Percentiles rank a stretch among this genome's conserved stretches.
Evolutionary conservation across 2,888 invertebrate species (phyloP).

Genomic region (Orthonevra nobilis): DNA sequence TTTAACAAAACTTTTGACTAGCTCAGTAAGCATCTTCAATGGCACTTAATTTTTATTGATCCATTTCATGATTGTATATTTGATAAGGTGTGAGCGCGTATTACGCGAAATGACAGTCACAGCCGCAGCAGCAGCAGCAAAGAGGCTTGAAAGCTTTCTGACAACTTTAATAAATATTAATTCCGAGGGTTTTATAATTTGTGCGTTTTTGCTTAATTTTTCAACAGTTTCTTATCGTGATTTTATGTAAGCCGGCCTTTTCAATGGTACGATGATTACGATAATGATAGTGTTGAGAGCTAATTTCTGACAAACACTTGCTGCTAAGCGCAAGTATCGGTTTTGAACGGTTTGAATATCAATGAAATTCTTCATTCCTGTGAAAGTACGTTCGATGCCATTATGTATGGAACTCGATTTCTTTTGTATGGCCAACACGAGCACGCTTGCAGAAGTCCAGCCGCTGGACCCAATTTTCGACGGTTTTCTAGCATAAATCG

Average conservation of each 20-base stretch:
- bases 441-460: too few relatives aligned
- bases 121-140: neutral
- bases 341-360: too few relatives aligned
- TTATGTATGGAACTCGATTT: too few relatives aligned
- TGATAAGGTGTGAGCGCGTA: constrained; percentile 9
- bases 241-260: neutral
- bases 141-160: constrained; percentile 25
- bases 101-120: neutral
- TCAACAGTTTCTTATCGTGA: neutral
- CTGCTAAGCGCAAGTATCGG: too few relatives aligned
- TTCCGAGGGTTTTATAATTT: too few relatives aligned
- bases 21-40: constrained; percentile 33
- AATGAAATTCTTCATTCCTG: too few relatives aligned
- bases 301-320: neutral
- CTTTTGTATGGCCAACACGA: too few relatives aligned
- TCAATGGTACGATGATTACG: too few relatives aligned
- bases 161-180: constrained; percentile 46
- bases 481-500: too few relatives aligned
- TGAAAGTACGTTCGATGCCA: too few relatives aligned
- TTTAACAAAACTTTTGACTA: constrained; percentile 39
- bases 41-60: constrained; percentile 47
- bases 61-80: constrained; percentile 25
- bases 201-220: too few relatives aligned
- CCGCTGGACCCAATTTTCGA: too few relatives aligned
- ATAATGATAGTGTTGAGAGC: neutral